phyloP scores from a whole-genome alignment of 2,113 vertebrate genomes.

The Lophochroa leadbeateri region DNA sequence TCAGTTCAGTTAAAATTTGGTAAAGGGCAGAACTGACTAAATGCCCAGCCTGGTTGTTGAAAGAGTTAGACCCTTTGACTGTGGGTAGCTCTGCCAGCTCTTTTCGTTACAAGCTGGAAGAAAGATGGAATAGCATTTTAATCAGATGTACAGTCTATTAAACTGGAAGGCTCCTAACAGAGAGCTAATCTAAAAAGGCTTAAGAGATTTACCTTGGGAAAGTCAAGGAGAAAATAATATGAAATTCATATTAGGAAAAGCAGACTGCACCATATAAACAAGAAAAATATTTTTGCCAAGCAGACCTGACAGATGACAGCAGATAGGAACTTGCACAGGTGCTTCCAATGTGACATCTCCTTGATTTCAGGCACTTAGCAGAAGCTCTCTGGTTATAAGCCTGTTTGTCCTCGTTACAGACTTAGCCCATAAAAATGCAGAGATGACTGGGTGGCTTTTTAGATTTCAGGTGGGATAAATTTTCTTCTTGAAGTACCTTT shows the following conservation, averaged over 20 bases:
- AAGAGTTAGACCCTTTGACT: not conserved
- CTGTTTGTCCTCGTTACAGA: slow-evolving; percentile 30
- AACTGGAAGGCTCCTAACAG: not conserved
- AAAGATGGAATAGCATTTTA: not conserved
- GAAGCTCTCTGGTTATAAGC: slow-evolving; percentile 4
- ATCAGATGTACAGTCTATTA: not conserved
- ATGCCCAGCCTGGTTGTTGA: not conserved
- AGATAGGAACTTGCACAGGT: slow-evolving; percentile 4
- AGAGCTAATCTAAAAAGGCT: not conserved
- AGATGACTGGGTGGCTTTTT: not conserved
- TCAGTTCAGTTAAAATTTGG: not conserved
- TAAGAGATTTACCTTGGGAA: not conserved
- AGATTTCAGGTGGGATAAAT: not conserved
- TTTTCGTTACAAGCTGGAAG: not conserved
- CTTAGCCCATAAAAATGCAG: not conserved
- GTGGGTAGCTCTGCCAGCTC: not conserved
- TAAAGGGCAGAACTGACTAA: not conserved
- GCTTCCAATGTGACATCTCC: not conserved
- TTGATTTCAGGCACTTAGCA: slow-evolving; percentile 40
- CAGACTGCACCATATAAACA: not conserved
- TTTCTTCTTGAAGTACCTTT: not conserved
- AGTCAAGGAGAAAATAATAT: slow-evolving; percentile 9
- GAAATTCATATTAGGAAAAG: slow-evolving; percentile 5
- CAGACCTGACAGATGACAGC: slow-evolving; percentile 17
- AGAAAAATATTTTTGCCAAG: not conserved